Evolutionary conservation across 2,797 vertebrate genomes (phyloP).

Genomic region (Nannoperca australis): DNA sequence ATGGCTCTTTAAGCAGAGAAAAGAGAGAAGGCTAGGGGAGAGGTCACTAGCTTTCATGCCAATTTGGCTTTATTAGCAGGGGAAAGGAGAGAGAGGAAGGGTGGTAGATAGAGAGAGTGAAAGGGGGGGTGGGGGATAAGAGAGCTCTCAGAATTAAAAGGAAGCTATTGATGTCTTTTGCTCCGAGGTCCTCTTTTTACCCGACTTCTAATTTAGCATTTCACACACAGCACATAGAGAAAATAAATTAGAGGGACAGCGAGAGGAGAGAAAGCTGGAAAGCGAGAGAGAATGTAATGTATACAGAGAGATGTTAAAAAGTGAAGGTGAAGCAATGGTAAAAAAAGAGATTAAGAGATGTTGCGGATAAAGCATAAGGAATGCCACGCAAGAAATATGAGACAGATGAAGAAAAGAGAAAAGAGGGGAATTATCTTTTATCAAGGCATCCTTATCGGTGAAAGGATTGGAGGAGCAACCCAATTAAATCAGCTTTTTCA

Average conservation of each 20-base stretch:
- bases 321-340: conserved; percentile 11
- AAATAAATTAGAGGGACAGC: conserved; percentile 71
- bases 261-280: conserved; percentile 40
- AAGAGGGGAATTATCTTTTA: conserved; percentile 71
- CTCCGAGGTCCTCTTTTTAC: conserved; percentile 71
- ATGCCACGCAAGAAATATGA: neutral
- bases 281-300: conserved; percentile 38
- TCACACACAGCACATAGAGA: conserved; percentile 75
- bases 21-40: conserved; percentile 55
- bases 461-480: conserved; percentile 66
- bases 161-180: conserved; percentile 80
- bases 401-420: conserved; percentile 31
- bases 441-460: conserved; percentile 66
- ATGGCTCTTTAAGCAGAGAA: conserved; percentile 57
- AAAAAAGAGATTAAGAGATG: conserved; percentile 19
- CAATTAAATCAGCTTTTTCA: conserved; percentile 79
- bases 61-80: conserved; percentile 77
- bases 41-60: conserved; percentile 76
- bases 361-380: conserved; percentile 28
- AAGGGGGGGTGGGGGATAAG: conserved; percentile 27
- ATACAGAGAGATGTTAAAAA: conserved; percentile 24
- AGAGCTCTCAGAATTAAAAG: conserved; percentile 77
- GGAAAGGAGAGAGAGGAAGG: conserved; percentile 47
- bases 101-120: conserved; percentile 34
- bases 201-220: conserved; percentile 79